Evolutionary conservation across 2,797 vertebrate genomes (phyloP).

Genomic region (Orientallactaga sibirica): DNA sequence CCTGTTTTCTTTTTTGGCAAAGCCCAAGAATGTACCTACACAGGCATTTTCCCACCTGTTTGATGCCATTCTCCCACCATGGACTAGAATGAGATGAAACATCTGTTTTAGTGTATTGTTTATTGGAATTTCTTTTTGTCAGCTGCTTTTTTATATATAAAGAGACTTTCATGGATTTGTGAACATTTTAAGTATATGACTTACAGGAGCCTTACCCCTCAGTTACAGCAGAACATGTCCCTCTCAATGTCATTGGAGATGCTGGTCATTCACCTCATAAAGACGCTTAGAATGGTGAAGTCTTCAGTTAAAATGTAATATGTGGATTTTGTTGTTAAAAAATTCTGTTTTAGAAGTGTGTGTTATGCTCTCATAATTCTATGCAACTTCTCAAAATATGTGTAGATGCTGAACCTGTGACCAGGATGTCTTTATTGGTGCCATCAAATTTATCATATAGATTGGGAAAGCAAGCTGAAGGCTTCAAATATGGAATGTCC

Average conservation of each 20-base stretch:
- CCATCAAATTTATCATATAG: conserved; percentile 55
- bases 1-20: conserved; percentile 74
- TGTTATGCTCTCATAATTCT: conserved; percentile 55
- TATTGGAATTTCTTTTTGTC: conserved; percentile 57
- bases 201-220: conserved; percentile 78
- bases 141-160: conserved; percentile 67
- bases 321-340: neutral
- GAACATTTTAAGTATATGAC: conserved; percentile 69
- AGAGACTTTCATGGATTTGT: conserved; percentile 57
- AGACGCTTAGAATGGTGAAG: conserved; percentile 57
- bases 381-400: conserved; percentile 80
- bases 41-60: conserved; percentile 57
- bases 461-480: conserved; percentile 74
- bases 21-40: conserved; percentile 63
- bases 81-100: conserved; percentile 73
- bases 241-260: conserved; percentile 74
- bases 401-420: conserved; percentile 80
- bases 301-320: conserved; percentile 65
- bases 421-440: conserved; percentile 53
- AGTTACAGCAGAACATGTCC: conserved; percentile 4
- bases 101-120: conserved; percentile 58
- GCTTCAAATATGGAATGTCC: conserved; percentile 75
- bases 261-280: conserved; percentile 64
- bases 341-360: conserved; percentile 44
- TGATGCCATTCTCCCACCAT: conserved; percentile 82